Evolutionary conservation across 2,888 invertebrate genomes (phyloP), one percentile per base, ranked within the genome.

Genomic region (Melangyna quadrimaculata): DNA sequence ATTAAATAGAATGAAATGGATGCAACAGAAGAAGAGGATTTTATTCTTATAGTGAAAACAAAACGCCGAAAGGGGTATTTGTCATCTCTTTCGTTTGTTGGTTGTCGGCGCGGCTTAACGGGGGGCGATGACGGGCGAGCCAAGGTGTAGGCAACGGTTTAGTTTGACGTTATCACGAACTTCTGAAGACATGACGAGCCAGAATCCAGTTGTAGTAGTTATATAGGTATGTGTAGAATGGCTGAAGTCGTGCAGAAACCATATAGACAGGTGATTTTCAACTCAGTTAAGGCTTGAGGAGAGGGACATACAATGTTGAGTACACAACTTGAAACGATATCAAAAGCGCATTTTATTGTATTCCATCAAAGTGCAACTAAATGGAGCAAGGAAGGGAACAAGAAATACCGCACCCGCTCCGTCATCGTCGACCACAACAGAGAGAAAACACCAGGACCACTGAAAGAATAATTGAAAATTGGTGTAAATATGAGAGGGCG

Each of bases 281-380:
- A 32, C 43, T 48, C 19, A 4, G 19, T 22, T 40, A 59, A 9
- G 19, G 61, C 14, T 37, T 37, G 22, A 37, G 40, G 8, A 5
- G 8, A 5, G 24, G 14, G 27, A n/a, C 43, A 43, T 3, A 35
- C 59, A 59, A 59, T n/a, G 59, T 22, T 59, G 40, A 43, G 40
- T 70, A 71, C 37, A 69, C 65, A 61, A 72, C 65, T 61, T 43
- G 35, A 79, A 43, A 61, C 59, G 79, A 70, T 80, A 75, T 77
- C 70, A 67, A 72, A 80, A 84, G 84, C 61, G 24, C 71, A 84
- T 79, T 79, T 79, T 72, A 79, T 75, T 84, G 43, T 70, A 61
- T 67, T 75, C 59, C 79, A 61, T 79, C 59, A 79, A 84, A 84
- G 79, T 69, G 79, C 61, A 79, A 75, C 79, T 75, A 80, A 72